Percentiles rank a stretch among this genome's conserved stretches.
Evolutionary conservation across 2,888 invertebrate species (phyloP).

Genomic region (Chirona hameri): DNA sequence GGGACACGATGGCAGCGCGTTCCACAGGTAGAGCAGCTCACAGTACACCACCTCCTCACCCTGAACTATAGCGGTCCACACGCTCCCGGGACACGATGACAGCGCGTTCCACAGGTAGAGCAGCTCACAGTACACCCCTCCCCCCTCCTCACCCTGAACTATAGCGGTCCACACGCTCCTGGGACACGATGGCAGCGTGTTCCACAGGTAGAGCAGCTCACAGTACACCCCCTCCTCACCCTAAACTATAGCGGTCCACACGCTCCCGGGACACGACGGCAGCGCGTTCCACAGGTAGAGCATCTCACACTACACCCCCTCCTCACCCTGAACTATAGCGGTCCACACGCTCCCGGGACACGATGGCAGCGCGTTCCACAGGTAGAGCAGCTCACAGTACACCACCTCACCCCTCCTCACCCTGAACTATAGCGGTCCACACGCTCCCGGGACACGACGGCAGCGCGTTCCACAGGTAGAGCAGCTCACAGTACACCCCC

Average conservation of each 20-base stretch:
- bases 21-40: constrained; percentile 66
- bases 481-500: constrained; percentile 55
- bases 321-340: constrained; percentile 35
- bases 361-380: constrained; percentile 64
- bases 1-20: constrained; percentile 59
- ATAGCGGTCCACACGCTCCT: constrained; percentile 43
- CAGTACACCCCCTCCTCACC: constrained; percentile 46
- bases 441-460: constrained; percentile 53
- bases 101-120: constrained; percentile 66
- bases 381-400: constrained; percentile 62
- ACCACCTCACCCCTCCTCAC: constrained; percentile 30
- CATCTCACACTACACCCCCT: constrained; percentile 58
- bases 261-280: constrained; percentile 53
- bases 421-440: constrained; percentile 39
- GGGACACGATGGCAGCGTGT: constrained; percentile 59
- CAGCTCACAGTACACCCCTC: constrained; percentile 63
- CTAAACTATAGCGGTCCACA: constrained; percentile 39
- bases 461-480: constrained; percentile 66
- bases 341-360: constrained; percentile 49
- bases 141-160: constrained; percentile 34
- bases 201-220: constrained; percentile 66
- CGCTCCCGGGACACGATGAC: constrained; percentile 53
- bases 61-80: constrained; percentile 39
- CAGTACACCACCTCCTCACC: constrained; percentile 46
- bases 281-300: constrained; percentile 66